phyloP scores from a whole-genome alignment of 2,113 vertebrate species.

The Trinectes maculatus region DNA sequence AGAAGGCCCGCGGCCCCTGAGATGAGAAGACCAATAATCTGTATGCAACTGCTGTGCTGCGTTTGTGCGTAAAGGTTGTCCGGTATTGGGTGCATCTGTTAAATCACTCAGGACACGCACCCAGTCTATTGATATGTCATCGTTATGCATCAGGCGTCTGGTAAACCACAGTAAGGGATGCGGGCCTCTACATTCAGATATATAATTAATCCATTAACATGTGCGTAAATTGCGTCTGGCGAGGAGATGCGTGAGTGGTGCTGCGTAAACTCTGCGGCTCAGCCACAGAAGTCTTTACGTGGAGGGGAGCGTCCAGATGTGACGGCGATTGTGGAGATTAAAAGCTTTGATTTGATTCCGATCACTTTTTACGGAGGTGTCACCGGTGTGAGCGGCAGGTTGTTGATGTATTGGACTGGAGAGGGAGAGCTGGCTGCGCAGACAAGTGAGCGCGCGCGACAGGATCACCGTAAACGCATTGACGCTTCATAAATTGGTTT shows the following conservation, averaged over 20 bases:
- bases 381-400: slow-evolving; percentile 67
- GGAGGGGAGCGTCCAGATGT: slow-evolving; percentile 64
- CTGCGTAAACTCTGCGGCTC: neutral
- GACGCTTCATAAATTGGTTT: slow-evolving; percentile 79
- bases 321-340: slow-evolving; percentile 78
- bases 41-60: too few species aligned
- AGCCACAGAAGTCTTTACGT: slow-evolving; percentile 71
- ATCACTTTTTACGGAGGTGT: slow-evolving; percentile 76
- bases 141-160: neutral
- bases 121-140: neutral
- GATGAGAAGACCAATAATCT: neutral
- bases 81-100: neutral
- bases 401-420: slow-evolving; percentile 71
- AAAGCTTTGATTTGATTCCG: slow-evolving; percentile 79
- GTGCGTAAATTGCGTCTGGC: neutral
- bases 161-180: neutral
- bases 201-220: neutral
- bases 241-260: neutral
- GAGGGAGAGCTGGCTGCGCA: slow-evolving; percentile 55
- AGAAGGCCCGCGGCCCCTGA: neutral
- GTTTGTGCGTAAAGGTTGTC: too few species aligned
- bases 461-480: slow-evolving; percentile 76
- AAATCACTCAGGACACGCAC: too few species aligned
- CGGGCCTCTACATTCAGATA: neutral
- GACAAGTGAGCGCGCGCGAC: slow-evolving; percentile 56